phyloP scores from a whole-genome alignment of 2,888 invertebrate genomes.

The Oligia fasciuncula region DNA sequence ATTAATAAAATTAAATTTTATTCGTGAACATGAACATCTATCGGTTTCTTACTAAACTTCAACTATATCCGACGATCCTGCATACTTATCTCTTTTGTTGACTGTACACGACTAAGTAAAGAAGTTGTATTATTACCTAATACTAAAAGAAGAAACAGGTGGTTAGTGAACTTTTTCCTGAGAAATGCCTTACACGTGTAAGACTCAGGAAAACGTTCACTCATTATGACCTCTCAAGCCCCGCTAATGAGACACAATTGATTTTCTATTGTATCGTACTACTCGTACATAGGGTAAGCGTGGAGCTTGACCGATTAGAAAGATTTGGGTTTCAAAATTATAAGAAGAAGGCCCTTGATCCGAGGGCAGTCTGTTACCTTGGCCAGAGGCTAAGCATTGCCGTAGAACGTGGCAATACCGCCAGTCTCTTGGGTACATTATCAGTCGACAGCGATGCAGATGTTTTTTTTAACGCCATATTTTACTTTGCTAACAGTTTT shows the following conservation, averaged over 20 bases:
- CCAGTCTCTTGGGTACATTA: not conserved
- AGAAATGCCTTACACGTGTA: not conserved
- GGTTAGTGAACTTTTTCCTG: not conserved
- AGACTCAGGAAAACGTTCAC: not conserved
- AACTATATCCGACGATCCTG: too few relatives aligned
- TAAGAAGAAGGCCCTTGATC: not conserved
- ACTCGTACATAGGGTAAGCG: too few relatives aligned
- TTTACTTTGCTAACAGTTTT: not conserved
- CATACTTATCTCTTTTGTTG: too few relatives aligned
- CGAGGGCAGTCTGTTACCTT: too few relatives aligned
- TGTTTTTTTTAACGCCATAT: not conserved
- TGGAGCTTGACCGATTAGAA: too few relatives aligned
- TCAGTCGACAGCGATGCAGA: not conserved
- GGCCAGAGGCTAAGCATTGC: not conserved
- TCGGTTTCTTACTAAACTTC: too few relatives aligned
- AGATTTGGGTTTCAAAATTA: not conserved
- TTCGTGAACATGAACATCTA: too few relatives aligned
- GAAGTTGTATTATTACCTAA: not conserved
- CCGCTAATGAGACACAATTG: too few relatives aligned
- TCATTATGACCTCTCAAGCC: not conserved
- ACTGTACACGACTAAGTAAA: not conserved
- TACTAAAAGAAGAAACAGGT: not conserved
- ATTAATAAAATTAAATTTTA: too few relatives aligned
- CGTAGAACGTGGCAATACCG: not conserved
- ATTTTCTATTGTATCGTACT: too few relatives aligned